phyloP scores from a whole-genome alignment of 2,113 vertebrate genomes.

The Rynchops niger region DNA sequence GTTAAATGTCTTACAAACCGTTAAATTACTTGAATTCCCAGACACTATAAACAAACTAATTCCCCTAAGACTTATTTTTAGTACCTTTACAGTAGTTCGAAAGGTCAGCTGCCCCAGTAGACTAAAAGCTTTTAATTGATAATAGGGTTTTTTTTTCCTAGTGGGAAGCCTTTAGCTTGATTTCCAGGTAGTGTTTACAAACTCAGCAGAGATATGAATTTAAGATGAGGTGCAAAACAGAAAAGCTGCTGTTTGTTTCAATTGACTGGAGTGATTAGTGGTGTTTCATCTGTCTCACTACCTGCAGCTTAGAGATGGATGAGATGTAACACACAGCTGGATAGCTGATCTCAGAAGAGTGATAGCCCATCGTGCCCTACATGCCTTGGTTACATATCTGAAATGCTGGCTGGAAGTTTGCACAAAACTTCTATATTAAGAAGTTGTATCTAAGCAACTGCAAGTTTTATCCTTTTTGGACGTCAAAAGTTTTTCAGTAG shows the following conservation, averaged over 20 bases:
- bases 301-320: slow-evolving; percentile 8
- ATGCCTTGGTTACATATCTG: background rate
- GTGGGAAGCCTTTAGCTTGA: background rate
- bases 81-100: background rate
- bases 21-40: slow-evolving; percentile 6
- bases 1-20: slow-evolving; percentile 27
- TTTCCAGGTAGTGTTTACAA: slow-evolving; percentile 5
- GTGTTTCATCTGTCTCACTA: slow-evolving; percentile 21
- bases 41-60: slow-evolving; percentile 1
- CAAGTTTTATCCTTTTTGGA: background rate
- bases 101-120: background rate
- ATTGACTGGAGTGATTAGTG: background rate
- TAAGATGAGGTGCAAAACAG: slow-evolving; percentile 10
- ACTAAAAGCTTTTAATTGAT: background rate
- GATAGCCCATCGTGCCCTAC: background rate
- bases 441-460: background rate
- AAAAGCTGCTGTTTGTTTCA: slow-evolving; percentile 3
- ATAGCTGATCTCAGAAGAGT: slow-evolving; percentile 15
- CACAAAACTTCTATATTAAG: background rate
- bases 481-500: background rate
- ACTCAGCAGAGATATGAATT: slow-evolving; percentile 17
- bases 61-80: background rate
- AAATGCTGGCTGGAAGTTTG: background rate
- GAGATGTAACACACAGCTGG: slow-evolving; percentile 4
- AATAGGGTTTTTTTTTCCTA: background rate